phyloP scores from a whole-genome alignment of 2,113 vertebrate genomes.

The Chaenocephalus aceratus region DNA sequence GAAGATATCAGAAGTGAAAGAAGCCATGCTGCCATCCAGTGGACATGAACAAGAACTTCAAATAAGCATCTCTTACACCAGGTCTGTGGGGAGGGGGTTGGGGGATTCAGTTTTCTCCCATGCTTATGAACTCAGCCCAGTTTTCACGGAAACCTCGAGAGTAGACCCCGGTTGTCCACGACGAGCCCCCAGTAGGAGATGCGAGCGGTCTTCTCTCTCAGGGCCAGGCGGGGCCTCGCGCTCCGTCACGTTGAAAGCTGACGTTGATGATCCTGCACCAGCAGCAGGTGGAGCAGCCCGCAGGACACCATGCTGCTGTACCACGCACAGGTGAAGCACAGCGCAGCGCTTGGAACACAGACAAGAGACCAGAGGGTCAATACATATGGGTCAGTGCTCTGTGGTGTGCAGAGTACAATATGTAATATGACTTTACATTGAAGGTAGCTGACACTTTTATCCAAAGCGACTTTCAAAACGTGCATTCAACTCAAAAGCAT shows the following conservation, averaged over 20 bases:
- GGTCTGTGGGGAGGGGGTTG: constrained; percentile 78
- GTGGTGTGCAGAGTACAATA: too few species aligned
- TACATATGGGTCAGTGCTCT: not conserved
- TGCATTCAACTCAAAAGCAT: too few species aligned
- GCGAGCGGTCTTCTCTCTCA: constrained; percentile 88
- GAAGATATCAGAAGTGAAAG: not conserved
- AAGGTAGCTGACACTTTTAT: too few species aligned
- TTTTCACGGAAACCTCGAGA: constrained; percentile 89
- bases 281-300: constrained; percentile 91
- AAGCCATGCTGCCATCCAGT: constrained; percentile 67
- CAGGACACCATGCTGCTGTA: constrained; percentile 93
- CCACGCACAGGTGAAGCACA: constrained; percentile 97
- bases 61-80: constrained; percentile 82
- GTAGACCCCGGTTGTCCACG: constrained; percentile 90
- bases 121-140: constrained; percentile 92
- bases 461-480: too few species aligned
- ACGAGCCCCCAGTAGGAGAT: constrained; percentile 90
- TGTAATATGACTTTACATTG: too few species aligned
- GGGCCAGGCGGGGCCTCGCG: constrained; percentile 91
- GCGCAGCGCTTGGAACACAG: constrained; percentile 88
- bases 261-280: constrained; percentile 93
- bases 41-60: constrained; percentile 38
- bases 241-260: constrained; percentile 95
- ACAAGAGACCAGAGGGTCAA: not conserved
- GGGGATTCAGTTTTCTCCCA: constrained; percentile 69